Base-by-base conservation (phyloP, 2,113 vertebrate genomes). In the Pseudonaja textilis region DNA sequence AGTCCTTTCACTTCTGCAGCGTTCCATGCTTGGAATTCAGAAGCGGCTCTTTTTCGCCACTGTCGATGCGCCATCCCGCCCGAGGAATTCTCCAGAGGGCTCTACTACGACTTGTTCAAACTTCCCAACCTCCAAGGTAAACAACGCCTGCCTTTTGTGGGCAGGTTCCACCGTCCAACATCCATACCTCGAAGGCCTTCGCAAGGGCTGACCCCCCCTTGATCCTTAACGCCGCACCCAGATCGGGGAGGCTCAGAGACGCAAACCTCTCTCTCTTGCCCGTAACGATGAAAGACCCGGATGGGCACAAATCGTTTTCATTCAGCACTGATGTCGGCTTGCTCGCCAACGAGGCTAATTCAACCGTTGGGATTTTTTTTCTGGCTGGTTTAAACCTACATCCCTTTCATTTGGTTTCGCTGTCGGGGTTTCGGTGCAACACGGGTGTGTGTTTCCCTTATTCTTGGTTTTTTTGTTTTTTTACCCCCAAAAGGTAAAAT, bases 401-500 rank as follows among this genome's bases (percentile, higher is more conserved):
- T 56, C 20, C 2, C 18, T 3, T 92, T 91, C 22, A 7, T 90
- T 92, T 23, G 29, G 34, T 81, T 81, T 81, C 10, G 74, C 34
- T 81, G 29, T 88, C 1, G 23, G 47, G 22, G 52, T 88, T 64
- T 87, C 5, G 14, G 12, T 52, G 25, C 29, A 50, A n/a, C 50
- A 1, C 18, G 47, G 50, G 14, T 29, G 29, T 29, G 29, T 29
- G 18, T 88, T 22, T 0, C 0, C 93, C 52, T 6, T 26, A 81
- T 34, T 74, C 50, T 90, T 90, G 94, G 3, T 54, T 25, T 91
- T 2, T 64, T 64, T 1, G 42, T 42, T 64, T 64, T 69, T 69
- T 18, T 2, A 69, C 3, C 92, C 34, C 18, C 74, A 85, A 94
- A 93, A 94, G 92, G 3, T 26, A 93, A 93, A 87, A 87, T 91